A percentile compares a stretch with the other conserved stretches of the same genome.
phyloP scores from a whole-genome alignment of 2,797 vertebrate genomes.

The Protonibea diacanthus region DNA sequence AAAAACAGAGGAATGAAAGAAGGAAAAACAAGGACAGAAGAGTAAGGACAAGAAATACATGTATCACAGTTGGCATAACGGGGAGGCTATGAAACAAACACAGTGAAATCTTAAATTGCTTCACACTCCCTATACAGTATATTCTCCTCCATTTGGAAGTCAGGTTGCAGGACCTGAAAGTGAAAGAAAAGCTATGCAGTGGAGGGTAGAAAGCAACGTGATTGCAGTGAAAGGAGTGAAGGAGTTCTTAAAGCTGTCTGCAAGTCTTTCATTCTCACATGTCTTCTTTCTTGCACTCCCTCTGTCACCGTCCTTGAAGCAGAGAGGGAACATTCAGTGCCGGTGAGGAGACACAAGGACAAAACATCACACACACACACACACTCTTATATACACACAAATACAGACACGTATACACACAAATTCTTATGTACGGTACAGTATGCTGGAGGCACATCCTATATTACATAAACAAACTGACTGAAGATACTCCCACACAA shows the following conservation, averaged over 20 bases:
- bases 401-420: conserved; percentile 1
- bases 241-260: conserved; percentile 28
- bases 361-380: conserved; percentile 12
- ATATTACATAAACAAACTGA: conserved; percentile 33
- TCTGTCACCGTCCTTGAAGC: conserved; percentile 62
- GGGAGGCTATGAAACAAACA: background rate
- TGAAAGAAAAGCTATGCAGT: conserved; percentile 3
- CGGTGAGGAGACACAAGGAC: conserved; percentile 40
- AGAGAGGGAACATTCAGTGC: conserved; percentile 41
- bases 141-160: conserved; percentile 34
- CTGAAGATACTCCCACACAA: conserved; percentile 52
- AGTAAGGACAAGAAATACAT: background rate
- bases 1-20: background rate
- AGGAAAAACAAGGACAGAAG: background rate
- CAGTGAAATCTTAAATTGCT: conserved; percentile 16
- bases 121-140: conserved; percentile 11
- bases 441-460: background rate
- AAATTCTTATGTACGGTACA: conserved; percentile 8
- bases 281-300: conserved; percentile 26
- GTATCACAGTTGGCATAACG: background rate
- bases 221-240: conserved; percentile 18
- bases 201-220: background rate
- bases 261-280: conserved; percentile 22
- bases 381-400: background rate
- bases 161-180: conserved; percentile 21